A percentile compares a stretch with the other conserved stretches of the same genome.
These are phyloP conservation scores for Brachionus rotundiformis DNA, from an alignment of 1,140 invertebrate genomes.

Conservation along the genomic window DNA sequence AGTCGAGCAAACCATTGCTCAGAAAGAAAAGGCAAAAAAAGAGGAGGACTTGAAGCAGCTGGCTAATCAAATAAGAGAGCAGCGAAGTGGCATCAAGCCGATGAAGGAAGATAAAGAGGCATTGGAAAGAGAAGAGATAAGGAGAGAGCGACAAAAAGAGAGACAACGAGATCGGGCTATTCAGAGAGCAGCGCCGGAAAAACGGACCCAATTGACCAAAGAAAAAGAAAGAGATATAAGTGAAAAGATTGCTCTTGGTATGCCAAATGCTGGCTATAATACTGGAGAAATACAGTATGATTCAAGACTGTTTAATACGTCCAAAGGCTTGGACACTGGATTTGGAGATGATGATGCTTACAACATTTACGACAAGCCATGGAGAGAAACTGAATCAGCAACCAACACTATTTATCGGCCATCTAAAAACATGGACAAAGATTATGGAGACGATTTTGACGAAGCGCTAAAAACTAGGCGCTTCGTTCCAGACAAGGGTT, in stretches of 20 bases:
- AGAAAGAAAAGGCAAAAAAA: conserved; percentile 97
- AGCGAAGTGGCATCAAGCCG: conserved; percentile 76
- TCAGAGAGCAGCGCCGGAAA: conserved; percentile 87
- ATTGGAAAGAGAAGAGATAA: conserved; percentile 82
- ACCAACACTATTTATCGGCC: conserved; percentile 89
- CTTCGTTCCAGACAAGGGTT: conserved; percentile 41
- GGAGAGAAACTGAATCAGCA: conserved; percentile 72
- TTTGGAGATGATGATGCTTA: conserved; percentile 97
- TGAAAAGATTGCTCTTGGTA: conserved; percentile 93
- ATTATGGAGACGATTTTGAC: conserved; percentile 43
- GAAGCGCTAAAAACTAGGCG: neutral
- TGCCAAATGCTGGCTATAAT: conserved; percentile 75
- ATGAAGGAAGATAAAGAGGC: conserved; percentile 71
- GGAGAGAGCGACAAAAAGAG: conserved; percentile 86
- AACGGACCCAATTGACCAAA: conserved; percentile 66
- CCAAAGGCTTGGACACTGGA: conserved; percentile 74
- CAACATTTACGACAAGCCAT: conserved; percentile 90
- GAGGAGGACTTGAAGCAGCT: conserved; percentile 88
- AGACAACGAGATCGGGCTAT: conserved; percentile 87
- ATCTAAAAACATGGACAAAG: conserved; percentile 66
- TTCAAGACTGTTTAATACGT: conserved; percentile 90
- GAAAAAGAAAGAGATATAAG: conserved; percentile 86
- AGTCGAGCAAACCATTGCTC: conserved; percentile 90
- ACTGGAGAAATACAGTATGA: conserved; percentile 86
- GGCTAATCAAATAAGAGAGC: conserved; percentile 91